A percentile compares a stretch with the other conserved stretches of the same genome.
phyloP scores from a whole-genome alignment of 37 sponge, comb jelly and placozoan genomes.

The Amphimedon queenslandica region DNA sequence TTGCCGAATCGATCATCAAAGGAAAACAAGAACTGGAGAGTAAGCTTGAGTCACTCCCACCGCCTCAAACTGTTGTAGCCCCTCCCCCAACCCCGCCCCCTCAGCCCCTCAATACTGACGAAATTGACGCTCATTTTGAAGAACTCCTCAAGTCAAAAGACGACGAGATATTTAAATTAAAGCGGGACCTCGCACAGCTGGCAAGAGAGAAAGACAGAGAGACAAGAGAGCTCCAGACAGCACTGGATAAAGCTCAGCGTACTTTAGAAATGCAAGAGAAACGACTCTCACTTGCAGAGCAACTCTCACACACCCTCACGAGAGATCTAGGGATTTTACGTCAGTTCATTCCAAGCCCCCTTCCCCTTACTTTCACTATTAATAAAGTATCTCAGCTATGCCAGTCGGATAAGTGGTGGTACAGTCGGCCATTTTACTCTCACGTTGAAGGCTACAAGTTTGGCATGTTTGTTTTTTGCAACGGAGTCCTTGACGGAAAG shows the following conservation, averaged over 20 bases:
- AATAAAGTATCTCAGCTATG: background rate
- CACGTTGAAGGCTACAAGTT: background rate
- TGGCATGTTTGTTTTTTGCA: background rate
- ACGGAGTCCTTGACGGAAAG: background rate
- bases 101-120: background rate
- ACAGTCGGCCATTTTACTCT: conserved; percentile 3
- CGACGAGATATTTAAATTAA: background rate
- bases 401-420: background rate
- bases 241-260: background rate
- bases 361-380: background rate
- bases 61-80: background rate
- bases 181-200: background rate
- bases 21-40: background rate
- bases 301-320: background rate
- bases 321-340: background rate
- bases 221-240: background rate
- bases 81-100: background rate
- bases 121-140: background rate
- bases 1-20: background rate
- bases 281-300: background rate
- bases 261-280: background rate
- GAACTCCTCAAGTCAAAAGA: background rate
- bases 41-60: background rate
- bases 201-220: background rate
- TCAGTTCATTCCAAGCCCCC: background rate